A percentile compares a stretch with the other conserved stretches of the same genome.
Conservation (phyloP, 2,113 vertebrate species). For the Astatoreochromis straeleni region DNA sequence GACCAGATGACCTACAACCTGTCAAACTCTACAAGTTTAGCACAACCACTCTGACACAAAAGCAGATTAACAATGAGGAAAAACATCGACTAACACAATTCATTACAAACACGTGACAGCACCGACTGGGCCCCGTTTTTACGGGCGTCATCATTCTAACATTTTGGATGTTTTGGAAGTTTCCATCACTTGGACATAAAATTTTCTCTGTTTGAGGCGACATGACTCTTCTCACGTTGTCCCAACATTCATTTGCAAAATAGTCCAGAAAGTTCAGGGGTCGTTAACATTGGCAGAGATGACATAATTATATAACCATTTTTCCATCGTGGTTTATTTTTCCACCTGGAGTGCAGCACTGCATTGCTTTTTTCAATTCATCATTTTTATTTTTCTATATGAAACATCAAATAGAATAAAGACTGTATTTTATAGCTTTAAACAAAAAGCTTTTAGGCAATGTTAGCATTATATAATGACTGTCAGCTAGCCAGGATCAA, state of each 20-base stretch:
- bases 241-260: neutral
- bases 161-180: neutral
- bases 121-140: neutral
- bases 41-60: neutral
- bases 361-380: accelerated
- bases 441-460: neutral
- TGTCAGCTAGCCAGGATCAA: neutral
- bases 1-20: neutral
- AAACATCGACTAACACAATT: neutral
- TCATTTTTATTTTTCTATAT: neutral
- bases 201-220: neutral
- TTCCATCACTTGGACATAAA: neutral
- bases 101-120: accelerated
- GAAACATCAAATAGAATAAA: neutral
- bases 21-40: neutral
- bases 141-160: accelerated
- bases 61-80: neutral
- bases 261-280: neutral
- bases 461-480: neutral
- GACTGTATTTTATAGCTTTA: accelerated
- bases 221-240: accelerated
- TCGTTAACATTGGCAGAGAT: neutral
- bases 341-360: neutral
- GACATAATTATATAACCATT: neutral
- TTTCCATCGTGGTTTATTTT: neutral